A percentile compares a stretch with the other conserved stretches of the same genome.
Conservation (phyloP, 2,113 vertebrate species). For the Machaerirhynchus nigripectus region DNA sequence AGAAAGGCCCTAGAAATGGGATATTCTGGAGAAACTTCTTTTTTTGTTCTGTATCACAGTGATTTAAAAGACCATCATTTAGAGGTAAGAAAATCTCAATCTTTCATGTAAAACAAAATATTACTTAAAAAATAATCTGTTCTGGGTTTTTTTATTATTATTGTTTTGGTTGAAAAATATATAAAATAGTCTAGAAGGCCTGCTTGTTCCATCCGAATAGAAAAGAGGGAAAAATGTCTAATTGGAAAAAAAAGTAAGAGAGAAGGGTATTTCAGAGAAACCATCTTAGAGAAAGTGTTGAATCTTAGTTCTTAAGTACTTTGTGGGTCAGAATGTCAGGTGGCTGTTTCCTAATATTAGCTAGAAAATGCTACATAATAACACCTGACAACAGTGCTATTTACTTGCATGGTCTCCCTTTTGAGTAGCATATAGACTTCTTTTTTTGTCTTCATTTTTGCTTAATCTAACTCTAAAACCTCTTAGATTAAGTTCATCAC, state of each 20-base stretch:
- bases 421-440: not conserved
- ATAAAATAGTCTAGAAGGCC: not conserved
- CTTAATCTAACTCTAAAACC: not conserved
- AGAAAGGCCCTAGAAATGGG: not conserved
- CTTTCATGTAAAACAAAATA: not conserved
- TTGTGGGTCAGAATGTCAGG: not conserved
- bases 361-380: not conserved
- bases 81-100: not conserved
- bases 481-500: not conserved
- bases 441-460: not conserved
- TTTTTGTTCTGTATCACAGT: not conserved
- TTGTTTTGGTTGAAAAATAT: not conserved
- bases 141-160: not conserved
- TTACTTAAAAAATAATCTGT: not conserved
- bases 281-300: not conserved
- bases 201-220: not conserved
- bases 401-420: not conserved
- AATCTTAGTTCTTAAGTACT: not conserved
- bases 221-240: not conserved
- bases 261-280: not conserved
- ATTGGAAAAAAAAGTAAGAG: not conserved
- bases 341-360: not conserved
- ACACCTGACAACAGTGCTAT: not conserved
- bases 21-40: not conserved
- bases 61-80: not conserved